Evolutionary conservation across 92 coral and sea anemone genomes (phyloP).

Genomic region (Montipora capitata): DNA sequence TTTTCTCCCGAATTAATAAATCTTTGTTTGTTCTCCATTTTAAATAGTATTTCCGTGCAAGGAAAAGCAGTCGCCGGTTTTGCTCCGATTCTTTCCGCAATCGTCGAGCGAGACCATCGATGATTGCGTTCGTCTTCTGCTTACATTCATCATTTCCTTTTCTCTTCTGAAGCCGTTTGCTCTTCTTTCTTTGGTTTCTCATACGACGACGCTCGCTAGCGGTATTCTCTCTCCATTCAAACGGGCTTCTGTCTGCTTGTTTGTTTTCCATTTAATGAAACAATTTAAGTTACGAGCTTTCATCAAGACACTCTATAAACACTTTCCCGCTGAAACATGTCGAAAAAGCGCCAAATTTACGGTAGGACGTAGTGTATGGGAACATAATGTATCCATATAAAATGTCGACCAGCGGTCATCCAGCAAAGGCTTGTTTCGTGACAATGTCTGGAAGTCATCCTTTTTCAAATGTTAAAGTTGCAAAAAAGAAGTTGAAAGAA

Average conservation of each 20-base stretch:
- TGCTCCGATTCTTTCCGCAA: neutral
- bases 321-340: no score
- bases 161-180: neutral
- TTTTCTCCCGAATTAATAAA: neutral
- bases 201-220: neutral
- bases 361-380: no score
- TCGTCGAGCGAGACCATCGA: neutral
- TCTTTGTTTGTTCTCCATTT: neutral
- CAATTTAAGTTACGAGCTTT: no score
- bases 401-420: no score
- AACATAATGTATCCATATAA: no score
- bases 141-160: neutral
- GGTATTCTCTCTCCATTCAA: neutral
- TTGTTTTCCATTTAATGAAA: no score
- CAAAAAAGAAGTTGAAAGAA: no score
- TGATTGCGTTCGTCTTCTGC: neutral
- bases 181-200: neutral
- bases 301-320: no score
- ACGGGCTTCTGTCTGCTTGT: neutral
- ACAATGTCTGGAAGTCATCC: no score
- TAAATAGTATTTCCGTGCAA: neutral
- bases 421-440: no score
- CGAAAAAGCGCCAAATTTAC: no score
- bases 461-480: no score
- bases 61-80: neutral